Percentiles rank a stretch among this genome's conserved stretches.
phyloP scores from a whole-genome alignment of 2,888 invertebrate species.

The Emmelina monodactyla region DNA sequence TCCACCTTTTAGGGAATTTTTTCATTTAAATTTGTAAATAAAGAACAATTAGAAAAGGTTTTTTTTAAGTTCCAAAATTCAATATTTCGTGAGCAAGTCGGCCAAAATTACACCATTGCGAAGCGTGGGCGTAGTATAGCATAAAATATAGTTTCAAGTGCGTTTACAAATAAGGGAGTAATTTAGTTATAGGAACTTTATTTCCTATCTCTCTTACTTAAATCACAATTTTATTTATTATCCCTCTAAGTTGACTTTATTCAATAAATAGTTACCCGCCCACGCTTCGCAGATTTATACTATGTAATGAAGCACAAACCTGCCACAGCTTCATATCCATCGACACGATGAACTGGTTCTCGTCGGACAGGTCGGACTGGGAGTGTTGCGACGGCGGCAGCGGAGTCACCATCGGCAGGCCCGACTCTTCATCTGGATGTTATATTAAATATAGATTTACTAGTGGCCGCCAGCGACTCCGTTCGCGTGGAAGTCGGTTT shows the following conservation, averaged over 20 bases:
- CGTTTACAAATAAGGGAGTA: too few relatives aligned
- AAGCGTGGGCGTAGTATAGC: too few relatives aligned
- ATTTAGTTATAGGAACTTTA: too few relatives aligned
- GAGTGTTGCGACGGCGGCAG: conserved; percentile 24
- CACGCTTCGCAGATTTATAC: background rate
- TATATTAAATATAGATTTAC: background rate
- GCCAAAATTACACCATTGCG: too few relatives aligned
- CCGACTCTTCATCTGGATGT: conserved; percentile 26
- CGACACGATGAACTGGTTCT: conserved; percentile 65
- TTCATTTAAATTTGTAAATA: too few relatives aligned
- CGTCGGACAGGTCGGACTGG: conserved; percentile 23
- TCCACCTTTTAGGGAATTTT: too few relatives aligned
- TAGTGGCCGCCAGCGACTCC: background rate
- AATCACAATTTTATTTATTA: background rate
- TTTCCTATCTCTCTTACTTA: background rate
- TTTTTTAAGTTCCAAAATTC: too few relatives aligned
- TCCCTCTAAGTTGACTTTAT: background rate
- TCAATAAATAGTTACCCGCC: background rate
- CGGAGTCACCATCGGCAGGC: conserved; percentile 40
- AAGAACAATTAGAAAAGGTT: too few relatives aligned
- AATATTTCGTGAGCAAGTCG: too few relatives aligned
- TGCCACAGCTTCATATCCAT: conserved; percentile 64
- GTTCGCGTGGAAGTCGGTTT: background rate
- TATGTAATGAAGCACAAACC: conserved; percentile 28
- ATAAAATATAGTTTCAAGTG: too few relatives aligned